A percentile compares a stretch with the other conserved stretches of the same genome.
These are phyloP conservation scores for Mus spicilegus DNA, from an alignment of 2,113 vertebrate species.

Conservation along the genomic window DNA sequence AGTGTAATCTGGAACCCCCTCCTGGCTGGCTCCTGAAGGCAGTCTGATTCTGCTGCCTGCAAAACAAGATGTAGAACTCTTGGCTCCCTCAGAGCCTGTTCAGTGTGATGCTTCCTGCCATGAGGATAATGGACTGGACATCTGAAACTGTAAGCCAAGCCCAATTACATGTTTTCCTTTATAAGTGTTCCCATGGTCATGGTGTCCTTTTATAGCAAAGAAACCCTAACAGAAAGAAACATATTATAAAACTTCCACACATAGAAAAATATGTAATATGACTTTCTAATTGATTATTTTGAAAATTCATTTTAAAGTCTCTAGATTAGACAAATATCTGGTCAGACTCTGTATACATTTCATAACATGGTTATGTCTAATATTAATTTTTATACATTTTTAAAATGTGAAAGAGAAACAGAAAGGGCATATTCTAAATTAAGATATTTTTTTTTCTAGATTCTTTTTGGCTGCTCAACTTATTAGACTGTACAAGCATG, in stretches of 20 bases:
- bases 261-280: background rate
- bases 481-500: background rate
- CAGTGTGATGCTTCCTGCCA: no score
- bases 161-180: no score
- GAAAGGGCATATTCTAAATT: background rate
- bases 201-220: no score
- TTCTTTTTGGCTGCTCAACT: conserved; percentile 12
- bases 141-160: no score
- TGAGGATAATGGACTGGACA: no score
- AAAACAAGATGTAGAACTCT: no score
- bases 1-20: no score
- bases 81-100: no score
- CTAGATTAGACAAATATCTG: background rate
- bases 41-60: no score
- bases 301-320: background rate
- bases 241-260: conserved; percentile 1
- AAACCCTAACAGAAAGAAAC: no score
- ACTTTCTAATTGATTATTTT: background rate
- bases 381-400: background rate
- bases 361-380: background rate
- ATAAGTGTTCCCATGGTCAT: no score
- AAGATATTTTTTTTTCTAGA: background rate
- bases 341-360: background rate
- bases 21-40: no score
- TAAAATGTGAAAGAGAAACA: background rate